Conservation (phyloP, 92 coral and sea anemone genomes). For the Porites rus region DNA sequence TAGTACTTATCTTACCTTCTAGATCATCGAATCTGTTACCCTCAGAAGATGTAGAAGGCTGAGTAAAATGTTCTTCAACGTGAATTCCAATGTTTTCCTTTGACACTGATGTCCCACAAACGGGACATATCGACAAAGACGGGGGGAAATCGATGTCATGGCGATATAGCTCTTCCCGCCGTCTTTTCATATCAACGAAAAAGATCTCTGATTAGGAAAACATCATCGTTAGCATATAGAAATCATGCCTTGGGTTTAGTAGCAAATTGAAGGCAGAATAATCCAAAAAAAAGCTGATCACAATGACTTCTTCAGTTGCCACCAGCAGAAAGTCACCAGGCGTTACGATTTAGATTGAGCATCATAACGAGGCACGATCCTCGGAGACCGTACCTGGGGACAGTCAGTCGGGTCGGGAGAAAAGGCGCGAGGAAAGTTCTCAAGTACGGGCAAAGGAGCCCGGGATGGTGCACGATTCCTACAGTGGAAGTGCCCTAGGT, state of each 20-base stretch:
- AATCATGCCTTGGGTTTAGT: slow-evolving; percentile 32
- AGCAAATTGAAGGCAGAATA: neutral
- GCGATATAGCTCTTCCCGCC: slow-evolving; percentile 77
- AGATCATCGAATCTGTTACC: slow-evolving; percentile 66
- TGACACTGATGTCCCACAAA: slow-evolving; percentile 87
- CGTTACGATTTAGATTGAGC: slow-evolving; percentile 35
- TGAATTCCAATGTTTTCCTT: slow-evolving; percentile 86
- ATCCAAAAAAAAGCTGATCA: neutral
- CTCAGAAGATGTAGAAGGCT: slow-evolving; percentile 78
- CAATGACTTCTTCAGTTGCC: slow-evolving; percentile 35
- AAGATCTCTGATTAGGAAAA: slow-evolving; percentile 6
- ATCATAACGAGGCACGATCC: slow-evolving; percentile 28
- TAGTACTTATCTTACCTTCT: slow-evolving; percentile 68
- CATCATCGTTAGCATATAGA: slow-evolving; percentile 39
- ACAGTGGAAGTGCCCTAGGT: too few relatives aligned
- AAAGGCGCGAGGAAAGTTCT: too few relatives aligned
- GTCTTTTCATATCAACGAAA: slow-evolving; percentile 78
- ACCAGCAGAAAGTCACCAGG: slow-evolving; percentile 54
- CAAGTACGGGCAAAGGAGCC: neutral
- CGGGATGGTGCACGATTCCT: too few relatives aligned
- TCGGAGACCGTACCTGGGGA: too few relatives aligned
- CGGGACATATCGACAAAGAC: slow-evolving; percentile 90
- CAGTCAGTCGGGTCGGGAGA: too few relatives aligned
- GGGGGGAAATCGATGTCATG: slow-evolving; percentile 81
- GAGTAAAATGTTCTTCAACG: slow-evolving; percentile 90